Evolutionary conservation across 2,113 vertebrate species (phyloP).

Genomic region (Lethenteron camtschaticum): DNA sequence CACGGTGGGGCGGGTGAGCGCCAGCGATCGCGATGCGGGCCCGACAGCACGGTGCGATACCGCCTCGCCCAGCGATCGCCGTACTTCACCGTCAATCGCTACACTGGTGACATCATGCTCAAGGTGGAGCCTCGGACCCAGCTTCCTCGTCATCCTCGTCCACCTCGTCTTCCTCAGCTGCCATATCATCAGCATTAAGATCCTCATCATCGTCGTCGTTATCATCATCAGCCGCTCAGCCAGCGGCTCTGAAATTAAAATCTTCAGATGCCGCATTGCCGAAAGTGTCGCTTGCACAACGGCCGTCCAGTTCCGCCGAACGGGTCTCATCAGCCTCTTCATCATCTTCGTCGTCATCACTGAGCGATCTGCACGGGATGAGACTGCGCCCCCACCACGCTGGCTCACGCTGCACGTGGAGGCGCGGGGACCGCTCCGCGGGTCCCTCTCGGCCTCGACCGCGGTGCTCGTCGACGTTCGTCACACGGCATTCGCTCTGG

Average conservation of each 20-base stretch:
- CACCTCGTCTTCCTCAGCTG: neutral
- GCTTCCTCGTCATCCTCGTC: neutral
- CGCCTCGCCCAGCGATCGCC: conserved; percentile 41
- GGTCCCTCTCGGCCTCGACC: conserved; percentile 38
- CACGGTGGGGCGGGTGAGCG: conserved; percentile 56
- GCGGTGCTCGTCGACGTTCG: conserved; percentile 58
- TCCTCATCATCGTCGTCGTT: too few species aligned
- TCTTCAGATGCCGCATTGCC: too few species aligned
- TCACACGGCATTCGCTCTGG: conserved; percentile 62
- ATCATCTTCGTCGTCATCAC: too few species aligned
- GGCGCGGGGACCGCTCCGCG: conserved; percentile 55
- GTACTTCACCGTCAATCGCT: conserved; percentile 69
- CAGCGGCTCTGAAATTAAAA: conserved; percentile 21
- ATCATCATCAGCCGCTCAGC: conserved; percentile 13
- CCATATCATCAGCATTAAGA: too few species aligned
- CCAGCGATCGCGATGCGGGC: conserved; percentile 67
- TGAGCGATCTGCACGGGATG: too few species aligned
- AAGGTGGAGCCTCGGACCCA: conserved; percentile 23
- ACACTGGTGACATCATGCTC: conserved; percentile 53
- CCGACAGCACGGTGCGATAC: conserved; percentile 67
- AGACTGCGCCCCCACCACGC: conserved; percentile 16
- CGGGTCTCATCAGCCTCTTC: too few species aligned
- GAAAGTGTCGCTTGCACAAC: too few species aligned
- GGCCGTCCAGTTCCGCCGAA: too few species aligned
- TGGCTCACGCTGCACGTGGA: conserved; percentile 54